Evolutionary conservation across 2,797 vertebrate species (phyloP).

Genomic region (Lerista edwardsae): DNA sequence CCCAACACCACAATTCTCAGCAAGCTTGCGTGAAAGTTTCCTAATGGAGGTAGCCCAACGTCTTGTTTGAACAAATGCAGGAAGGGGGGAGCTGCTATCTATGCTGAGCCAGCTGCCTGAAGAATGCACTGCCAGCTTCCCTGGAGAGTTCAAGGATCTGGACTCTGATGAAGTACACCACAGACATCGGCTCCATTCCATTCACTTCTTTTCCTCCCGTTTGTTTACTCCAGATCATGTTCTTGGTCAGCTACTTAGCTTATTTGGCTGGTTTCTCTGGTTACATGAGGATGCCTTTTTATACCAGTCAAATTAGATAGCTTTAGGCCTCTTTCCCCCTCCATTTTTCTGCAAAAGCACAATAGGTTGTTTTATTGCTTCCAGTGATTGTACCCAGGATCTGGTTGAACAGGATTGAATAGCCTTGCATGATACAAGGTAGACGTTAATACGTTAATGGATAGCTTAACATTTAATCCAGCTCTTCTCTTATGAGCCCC

Average conservation of each 20-base stretch:
- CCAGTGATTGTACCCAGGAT: neutral
- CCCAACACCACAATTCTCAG: slow-evolving; percentile 45
- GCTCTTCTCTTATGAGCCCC: neutral
- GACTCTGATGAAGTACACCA: slow-evolving; percentile 19
- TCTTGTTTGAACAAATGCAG: slow-evolving; percentile 66
- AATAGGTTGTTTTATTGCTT: neutral
- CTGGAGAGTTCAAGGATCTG: slow-evolving; percentile 33
- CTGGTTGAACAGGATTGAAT: neutral
- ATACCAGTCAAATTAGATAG: neutral
- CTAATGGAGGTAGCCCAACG: slow-evolving; percentile 64
- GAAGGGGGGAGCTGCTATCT: slow-evolving; percentile 51
- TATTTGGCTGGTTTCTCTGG: slow-evolving; percentile 6
- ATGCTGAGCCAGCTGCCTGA: slow-evolving; percentile 44
- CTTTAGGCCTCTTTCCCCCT: neutral
- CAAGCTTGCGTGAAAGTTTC: slow-evolving; percentile 53
- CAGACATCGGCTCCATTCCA: neutral
- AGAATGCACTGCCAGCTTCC: slow-evolving; percentile 48
- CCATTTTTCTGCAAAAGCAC: neutral
- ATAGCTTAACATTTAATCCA: neutral
- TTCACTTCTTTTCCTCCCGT: slow-evolving; percentile 26
- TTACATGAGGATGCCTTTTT: neutral
- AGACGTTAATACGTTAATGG: neutral
- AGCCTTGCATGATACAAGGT: neutral
- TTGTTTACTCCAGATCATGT: slow-evolving; percentile 23
- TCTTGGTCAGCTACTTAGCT: neutral